Base-by-base conservation (phyloP, 1,140 invertebrate genomes). In the Drosophila watanabei region DNA sequence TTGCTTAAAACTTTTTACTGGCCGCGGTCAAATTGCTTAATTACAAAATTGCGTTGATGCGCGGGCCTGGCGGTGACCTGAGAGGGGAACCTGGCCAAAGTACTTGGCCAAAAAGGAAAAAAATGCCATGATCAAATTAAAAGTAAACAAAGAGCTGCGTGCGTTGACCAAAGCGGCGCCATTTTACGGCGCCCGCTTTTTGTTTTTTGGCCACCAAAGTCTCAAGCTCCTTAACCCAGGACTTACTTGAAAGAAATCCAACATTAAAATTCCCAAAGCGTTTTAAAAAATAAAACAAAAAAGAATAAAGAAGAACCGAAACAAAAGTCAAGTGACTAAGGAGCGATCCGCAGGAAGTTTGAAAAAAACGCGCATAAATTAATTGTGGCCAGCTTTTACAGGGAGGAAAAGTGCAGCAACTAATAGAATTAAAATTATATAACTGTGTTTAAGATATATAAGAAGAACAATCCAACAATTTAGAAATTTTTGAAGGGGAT, bases 261-360 rank as follows among this genome's bases (percentile, higher is more conserved):
- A 89, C 88, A 91, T 91, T 91, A 91, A 91, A 91, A 91, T 91
- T 91, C 89, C 80, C 89, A 77, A 76, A 91, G 81, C 89, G 85
- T 80, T 76, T 75, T 75, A 57, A 37, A 37, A 56, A 37, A 66
- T 64, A 56, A 52, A 60, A 39, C 54, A 60, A 70, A 76, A 32
- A 33, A 54, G 20, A 62, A 48, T n/a, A 59, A 65, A 43, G 24
- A 59, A 65, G 56, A 70, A 39, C 65, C 37, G 70, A 82, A 72
- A 72, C 81, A 80, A 85, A 82, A 88, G 86, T 76, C 78, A 90
- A 88, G 81, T 87, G 83, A 66, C 56, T 72, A 87, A 82, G 65
- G 73, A 48, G 76, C 70, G 63, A 48, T 60, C 61, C 43, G 11
- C 30, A 72, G 48, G 48, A 81, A 86, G 64, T 71, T 46, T 41